Evolutionary conservation across 2,113 vertebrate genomes (phyloP).

Genomic region (Brienomyrus longianalis): DNA sequence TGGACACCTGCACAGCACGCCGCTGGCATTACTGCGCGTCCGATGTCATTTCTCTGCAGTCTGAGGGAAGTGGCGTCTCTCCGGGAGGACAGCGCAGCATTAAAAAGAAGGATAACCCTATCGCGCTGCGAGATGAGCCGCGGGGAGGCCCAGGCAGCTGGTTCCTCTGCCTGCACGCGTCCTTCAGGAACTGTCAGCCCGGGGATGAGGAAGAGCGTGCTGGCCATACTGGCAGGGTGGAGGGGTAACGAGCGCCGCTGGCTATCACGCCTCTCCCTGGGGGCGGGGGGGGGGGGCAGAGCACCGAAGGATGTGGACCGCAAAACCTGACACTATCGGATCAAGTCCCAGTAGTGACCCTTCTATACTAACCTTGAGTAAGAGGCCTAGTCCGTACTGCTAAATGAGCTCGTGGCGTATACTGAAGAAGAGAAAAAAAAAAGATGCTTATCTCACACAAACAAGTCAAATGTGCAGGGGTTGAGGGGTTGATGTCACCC

Average conservation of each 20-base stretch:
- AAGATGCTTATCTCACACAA: background rate
- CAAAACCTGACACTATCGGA: background rate
- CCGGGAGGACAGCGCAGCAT: constrained; percentile 6
- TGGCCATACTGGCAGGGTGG: background rate
- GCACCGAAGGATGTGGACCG: background rate
- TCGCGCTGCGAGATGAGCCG: constrained; percentile 17
- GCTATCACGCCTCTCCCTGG: background rate
- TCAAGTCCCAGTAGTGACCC: background rate
- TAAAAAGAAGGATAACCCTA: constrained; percentile 26
- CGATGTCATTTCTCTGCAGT: constrained; percentile 12
- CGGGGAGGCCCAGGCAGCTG: constrained; percentile 20
- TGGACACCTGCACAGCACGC: constrained; percentile 14
- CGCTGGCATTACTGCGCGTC: constrained; percentile 12
- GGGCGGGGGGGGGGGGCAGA: background rate
- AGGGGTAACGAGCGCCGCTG: background rate
- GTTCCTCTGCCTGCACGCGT: background rate
- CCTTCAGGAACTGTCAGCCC: constrained; percentile 16
- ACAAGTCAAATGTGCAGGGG: background rate
- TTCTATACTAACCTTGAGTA: background rate
- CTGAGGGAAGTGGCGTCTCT: background rate
- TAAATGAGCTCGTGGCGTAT: background rate
- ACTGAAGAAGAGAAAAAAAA: background rate
- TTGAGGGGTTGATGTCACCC: constrained; percentile 5
- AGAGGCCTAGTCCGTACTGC: background rate
- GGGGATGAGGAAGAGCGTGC: background rate